Evolutionary conservation across 2,888 invertebrate genomes (phyloP).

Genomic region (Eristalinus aeneus): DNA sequence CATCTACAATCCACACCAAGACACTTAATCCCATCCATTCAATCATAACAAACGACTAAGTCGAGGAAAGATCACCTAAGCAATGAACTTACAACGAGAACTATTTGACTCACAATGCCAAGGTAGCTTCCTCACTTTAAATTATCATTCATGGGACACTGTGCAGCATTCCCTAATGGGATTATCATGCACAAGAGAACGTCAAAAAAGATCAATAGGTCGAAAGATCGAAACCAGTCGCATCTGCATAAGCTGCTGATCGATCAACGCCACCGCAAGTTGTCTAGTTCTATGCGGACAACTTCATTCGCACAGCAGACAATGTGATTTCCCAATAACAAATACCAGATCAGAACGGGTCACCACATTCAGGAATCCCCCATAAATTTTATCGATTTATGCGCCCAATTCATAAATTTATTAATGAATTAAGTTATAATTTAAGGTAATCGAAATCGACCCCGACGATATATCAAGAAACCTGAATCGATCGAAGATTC

Average conservation of each 20-base stretch:
- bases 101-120: neutral
- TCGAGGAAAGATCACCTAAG: constrained; percentile 32
- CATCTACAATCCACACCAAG: no score
- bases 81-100: neutral
- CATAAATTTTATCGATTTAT: constrained; percentile 78
- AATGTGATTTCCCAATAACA: constrained; percentile 34
- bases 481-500: constrained; percentile 53
- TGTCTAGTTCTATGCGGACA: constrained; percentile 36
- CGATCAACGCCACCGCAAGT: constrained; percentile 50
- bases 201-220: constrained; percentile 20
- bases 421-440: constrained; percentile 80
- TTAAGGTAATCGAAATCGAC: constrained; percentile 48
- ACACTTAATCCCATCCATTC: neutral
- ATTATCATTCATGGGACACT: constrained; percentile 21
- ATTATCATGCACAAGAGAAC: constrained; percentile 1
- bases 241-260: constrained; percentile 38
- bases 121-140: constrained; percentile 56
- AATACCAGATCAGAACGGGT: constrained; percentile 1
- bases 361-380: constrained; percentile 38
- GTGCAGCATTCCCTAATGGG: constrained; percentile 3
- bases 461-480: constrained; percentile 57
- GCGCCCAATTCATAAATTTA: constrained; percentile 78
- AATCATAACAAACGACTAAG: constrained; percentile 9
- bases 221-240: neutral
- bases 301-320: constrained; percentile 40